Percentiles rank a stretch among this genome's conserved stretches.
These are phyloP conservation scores for Altica lythri DNA, from an alignment of 2,888 invertebrate genomes.

Conservation along the genomic window DNA sequence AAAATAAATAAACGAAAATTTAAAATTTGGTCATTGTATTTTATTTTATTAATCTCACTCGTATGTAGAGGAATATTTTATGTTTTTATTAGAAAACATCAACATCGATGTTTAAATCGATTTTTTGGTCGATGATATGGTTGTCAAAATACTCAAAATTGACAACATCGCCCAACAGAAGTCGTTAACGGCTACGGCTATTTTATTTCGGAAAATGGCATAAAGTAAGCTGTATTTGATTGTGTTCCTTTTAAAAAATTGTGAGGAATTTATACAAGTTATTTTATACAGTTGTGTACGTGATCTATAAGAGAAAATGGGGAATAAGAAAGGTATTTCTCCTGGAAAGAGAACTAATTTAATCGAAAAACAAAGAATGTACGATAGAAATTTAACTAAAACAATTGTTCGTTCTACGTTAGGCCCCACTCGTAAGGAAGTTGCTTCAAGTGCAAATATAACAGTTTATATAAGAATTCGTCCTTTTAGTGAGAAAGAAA, in stretches of 20 bases:
- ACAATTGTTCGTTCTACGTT: constrained; percentile 33
- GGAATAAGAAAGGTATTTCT: constrained; percentile 33
- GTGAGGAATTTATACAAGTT: not conserved
- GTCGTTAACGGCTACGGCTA: too few relatives aligned
- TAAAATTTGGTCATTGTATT: too few relatives aligned
- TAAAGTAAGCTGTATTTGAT: not conserved
- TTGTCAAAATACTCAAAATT: too few relatives aligned
- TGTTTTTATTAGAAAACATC: too few relatives aligned
- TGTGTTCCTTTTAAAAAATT: not conserved
- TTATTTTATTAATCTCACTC: too few relatives aligned
- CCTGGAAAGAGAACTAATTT: constrained; percentile 33
- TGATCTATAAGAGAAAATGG: constrained; percentile 32
- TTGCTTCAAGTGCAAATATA: constrained; percentile 61
- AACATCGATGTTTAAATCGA: too few relatives aligned
- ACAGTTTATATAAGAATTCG: constrained; percentile 85
- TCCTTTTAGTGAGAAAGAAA: constrained; percentile 75
- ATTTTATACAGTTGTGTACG: not conserved
- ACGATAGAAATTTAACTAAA: constrained; percentile 29
- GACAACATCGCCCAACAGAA: too few relatives aligned
- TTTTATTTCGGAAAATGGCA: too few relatives aligned
- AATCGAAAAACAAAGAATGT: constrained; percentile 21
- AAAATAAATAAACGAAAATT: too few relatives aligned
- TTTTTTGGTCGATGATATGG: too few relatives aligned
- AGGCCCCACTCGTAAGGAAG: constrained; percentile 8
- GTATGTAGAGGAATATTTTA: too few relatives aligned